Conservation (phyloP, 2,113 vertebrate species). For the Apodemus sylvaticus region DNA sequence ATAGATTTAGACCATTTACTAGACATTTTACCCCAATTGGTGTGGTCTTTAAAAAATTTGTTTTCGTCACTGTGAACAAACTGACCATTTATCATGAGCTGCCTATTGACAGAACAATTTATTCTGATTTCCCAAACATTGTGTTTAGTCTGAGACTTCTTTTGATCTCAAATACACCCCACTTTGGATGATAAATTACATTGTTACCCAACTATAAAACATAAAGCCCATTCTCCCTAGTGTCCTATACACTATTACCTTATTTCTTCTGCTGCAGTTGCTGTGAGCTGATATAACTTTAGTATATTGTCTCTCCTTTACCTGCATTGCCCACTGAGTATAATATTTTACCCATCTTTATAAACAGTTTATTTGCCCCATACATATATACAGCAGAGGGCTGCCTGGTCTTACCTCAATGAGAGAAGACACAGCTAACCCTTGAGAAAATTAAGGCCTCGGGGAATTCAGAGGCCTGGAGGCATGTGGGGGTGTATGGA, state of each 20-base stretch:
- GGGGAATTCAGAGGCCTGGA: no score
- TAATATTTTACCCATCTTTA: neutral
- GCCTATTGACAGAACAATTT: neutral
- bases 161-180: neutral
- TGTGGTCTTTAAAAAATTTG: neutral
- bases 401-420: no score
- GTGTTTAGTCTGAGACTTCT: neutral
- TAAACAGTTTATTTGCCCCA: neutral
- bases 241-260: neutral
- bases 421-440: no score
- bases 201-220: neutral
- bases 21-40: neutral
- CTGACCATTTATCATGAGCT: neutral
- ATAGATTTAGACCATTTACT: neutral
- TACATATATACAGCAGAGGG: no score
- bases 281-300: neutral
- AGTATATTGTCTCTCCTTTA: neutral
- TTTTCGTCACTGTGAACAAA: conserved; percentile 2
- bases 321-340: neutral
- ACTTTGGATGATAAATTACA: conserved; percentile 29
- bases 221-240: neutral
- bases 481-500: no score
- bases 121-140: neutral
- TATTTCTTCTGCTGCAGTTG: neutral
- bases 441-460: no score